phyloP scores from a whole-genome alignment of 2,888 invertebrate genomes.

The Drosophila buzzatii region DNA sequence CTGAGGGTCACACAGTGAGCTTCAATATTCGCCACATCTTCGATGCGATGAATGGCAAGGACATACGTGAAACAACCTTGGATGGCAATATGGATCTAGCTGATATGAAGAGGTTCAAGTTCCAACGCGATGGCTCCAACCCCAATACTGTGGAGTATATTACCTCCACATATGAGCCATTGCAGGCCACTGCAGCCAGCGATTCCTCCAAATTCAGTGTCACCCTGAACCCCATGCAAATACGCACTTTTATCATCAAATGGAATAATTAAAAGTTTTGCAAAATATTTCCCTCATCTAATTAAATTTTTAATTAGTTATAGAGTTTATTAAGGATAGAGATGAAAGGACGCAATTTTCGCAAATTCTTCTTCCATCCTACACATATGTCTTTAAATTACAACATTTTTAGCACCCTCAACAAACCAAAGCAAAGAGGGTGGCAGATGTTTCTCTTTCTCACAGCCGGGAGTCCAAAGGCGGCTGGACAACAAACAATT shows the following conservation, averaged over 20 bases:
- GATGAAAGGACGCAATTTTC: too few species aligned
- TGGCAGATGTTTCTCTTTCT: conserved; percentile 50
- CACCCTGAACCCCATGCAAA: conserved; percentile 83
- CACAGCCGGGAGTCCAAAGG: conserved; percentile 12
- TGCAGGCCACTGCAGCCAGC: conserved; percentile 55
- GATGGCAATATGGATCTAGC: conserved; percentile 89
- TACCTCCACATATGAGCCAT: conserved; percentile 64
- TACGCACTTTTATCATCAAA: conserved; percentile 82
- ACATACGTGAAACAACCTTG: conserved; percentile 89
- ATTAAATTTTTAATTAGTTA: too few species aligned
- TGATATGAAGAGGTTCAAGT: conserved; percentile 85
- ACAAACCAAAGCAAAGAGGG: conserved; percentile 5
- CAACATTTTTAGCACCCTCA: conserved; percentile 1
- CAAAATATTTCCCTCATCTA: neutral
- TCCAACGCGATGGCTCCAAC: conserved; percentile 69
- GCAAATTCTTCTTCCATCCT: neutral
- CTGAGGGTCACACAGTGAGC: conserved; percentile 85
- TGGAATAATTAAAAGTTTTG: conserved; percentile 12
- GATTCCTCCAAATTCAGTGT: conserved; percentile 72
- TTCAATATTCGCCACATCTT: conserved; percentile 86
- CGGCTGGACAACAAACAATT: conserved; percentile 21
- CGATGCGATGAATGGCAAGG: conserved; percentile 86
- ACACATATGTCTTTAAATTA: neutral
- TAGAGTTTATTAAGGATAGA: too few species aligned
- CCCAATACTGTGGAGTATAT: conserved; percentile 58